Percentiles rank a stretch among this genome's conserved stretches.
Conservation (phyloP, 2,113 vertebrate genomes). For the Pterocles gutturalis region DNA sequence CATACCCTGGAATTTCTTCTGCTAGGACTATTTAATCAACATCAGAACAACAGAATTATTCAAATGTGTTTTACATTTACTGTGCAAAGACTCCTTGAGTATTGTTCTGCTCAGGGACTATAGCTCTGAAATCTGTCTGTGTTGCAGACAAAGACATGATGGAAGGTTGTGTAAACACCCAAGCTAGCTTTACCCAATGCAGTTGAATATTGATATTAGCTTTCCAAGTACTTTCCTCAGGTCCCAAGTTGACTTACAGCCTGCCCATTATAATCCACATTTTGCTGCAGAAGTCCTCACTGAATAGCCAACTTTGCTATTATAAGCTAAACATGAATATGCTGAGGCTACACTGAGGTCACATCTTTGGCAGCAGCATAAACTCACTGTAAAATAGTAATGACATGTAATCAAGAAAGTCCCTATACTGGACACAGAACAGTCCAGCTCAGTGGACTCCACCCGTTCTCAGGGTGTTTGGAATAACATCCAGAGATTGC, state of each 20-base stretch:
- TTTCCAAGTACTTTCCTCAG: neutral
- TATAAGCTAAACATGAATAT: neutral
- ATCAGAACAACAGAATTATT: constrained; percentile 36
- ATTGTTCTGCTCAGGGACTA: neutral
- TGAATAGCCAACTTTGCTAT: neutral
- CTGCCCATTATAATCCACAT: neutral
- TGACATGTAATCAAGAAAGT: neutral
- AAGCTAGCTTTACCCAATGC: neutral
- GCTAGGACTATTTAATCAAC: constrained; percentile 43
- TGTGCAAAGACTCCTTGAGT: neutral
- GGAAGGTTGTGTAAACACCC: neutral
- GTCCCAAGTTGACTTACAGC: neutral
- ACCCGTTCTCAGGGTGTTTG: neutral
- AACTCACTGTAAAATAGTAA: neutral
- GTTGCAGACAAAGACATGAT: neutral
- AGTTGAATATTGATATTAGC: neutral
- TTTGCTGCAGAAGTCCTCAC: neutral
- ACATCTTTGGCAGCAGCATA: neutral
- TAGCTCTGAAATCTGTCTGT: constrained; percentile 8
- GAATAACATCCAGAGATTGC: neutral
- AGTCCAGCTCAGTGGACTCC: neutral
- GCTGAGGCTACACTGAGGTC: neutral
- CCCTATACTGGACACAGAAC: neutral
- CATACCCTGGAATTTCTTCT: constrained; percentile 42
- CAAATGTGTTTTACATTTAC: constrained; percentile 34